Evolutionary conservation across 2,113 vertebrate genomes (phyloP).

Genomic region (Zingel zingel): DNA sequence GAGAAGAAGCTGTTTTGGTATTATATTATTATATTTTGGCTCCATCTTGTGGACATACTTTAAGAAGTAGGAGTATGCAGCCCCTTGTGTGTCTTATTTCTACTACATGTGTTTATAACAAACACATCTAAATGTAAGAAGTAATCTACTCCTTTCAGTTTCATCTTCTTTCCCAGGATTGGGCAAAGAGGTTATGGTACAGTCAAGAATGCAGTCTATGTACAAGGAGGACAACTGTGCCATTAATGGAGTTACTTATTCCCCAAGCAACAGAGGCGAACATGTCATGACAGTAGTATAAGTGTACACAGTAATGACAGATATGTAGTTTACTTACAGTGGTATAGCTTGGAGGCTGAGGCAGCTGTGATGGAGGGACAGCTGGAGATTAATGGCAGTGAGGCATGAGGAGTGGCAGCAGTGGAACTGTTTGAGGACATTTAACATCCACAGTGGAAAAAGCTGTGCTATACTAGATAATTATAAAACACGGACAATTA

Average conservation of each 20-base stretch:
- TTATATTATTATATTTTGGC: not conserved
- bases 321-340: slow-evolving; percentile 32
- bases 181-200: not conserved
- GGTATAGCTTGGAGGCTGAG: not conserved
- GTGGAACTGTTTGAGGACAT: not conserved
- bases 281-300: slow-evolving; percentile 17
- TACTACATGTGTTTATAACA: not conserved
- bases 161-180: not conserved
- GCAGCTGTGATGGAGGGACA: slow-evolving; percentile 57
- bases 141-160: not conserved
- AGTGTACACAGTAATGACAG: slow-evolving; percentile 44
- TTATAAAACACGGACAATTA: not conserved
- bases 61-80: not conserved
- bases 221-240: slow-evolving; percentile 19
- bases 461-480: not conserved
- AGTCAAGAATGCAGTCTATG: not conserved
- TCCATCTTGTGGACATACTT: slow-evolving; percentile 36
- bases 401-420: not conserved
- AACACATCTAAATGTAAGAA: not conserved
- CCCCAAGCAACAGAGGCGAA: not conserved
- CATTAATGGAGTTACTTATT: slow-evolving; percentile 24
- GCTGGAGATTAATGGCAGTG: slow-evolving; percentile 37
- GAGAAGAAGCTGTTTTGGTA: not conserved
- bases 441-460: not conserved
- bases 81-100: not conserved